Evolutionary conservation across 2,797 vertebrate genomes (phyloP), one percentile per base, ranked within the genome.

Genomic region (Neosalanx taihuensis): DNA sequence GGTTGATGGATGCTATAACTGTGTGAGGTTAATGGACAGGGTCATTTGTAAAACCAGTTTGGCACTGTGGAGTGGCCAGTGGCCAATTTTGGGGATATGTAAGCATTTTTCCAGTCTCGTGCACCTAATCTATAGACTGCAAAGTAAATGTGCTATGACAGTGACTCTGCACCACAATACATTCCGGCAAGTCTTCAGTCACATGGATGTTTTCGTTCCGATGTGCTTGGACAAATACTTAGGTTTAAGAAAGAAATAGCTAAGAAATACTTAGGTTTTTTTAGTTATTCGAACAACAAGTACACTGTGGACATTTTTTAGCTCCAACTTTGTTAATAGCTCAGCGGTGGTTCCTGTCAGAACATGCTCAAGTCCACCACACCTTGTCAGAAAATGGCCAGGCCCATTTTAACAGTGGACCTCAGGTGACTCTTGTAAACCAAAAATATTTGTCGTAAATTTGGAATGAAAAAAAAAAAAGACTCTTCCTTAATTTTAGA

Each of bases 81-180:
- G 13, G 80, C 81, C 75, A 79, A 76, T 73, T 65, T 69, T 76
- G 29, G 75, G 76, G 82, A 73, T 80, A 79, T 69, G 79, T 63
- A 72, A 72, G 75, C 66, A 23, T 77, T 82, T 80, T 79, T 87
- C 76, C 80, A 74, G 80, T 84, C 76, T 60, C 56, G 4, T 82
- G 75, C 79, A 72, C 76, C 76, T 71, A 76, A 72, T 51, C 80
- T 76, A 17, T 76, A 17, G 79, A 70, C 79, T 73, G 78, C 65
- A 74, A 77, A 76, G 74, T 77, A 85, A 81, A 88, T 84, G 77
- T 74, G 80, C 75, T 60, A 66, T 74, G 79, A 85, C 84, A 89
- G 83, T 72, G 71, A 80, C 79, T 86, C 80, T 78, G 76, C 84
- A 86, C 85, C 79, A 82, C 84, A 86, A 85, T 86, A 81, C 82